Conservation (phyloP, 2,797 vertebrate genomes). For the Etheostoma nigrum region DNA sequence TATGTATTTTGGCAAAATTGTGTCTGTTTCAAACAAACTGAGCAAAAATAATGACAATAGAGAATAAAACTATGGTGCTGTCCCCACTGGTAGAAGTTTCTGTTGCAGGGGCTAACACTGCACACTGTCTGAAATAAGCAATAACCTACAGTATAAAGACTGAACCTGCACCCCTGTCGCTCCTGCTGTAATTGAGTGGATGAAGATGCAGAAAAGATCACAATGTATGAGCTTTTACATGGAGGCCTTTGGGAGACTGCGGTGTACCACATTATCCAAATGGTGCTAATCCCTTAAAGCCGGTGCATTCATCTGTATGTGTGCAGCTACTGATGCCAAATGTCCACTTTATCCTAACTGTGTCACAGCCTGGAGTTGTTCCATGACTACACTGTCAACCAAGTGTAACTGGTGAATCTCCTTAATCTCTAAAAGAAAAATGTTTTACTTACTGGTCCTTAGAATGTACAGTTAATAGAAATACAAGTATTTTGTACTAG, state of each 20-base stretch:
- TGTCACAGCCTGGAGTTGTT: conserved; percentile 13
- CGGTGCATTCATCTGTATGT: conserved; percentile 12
- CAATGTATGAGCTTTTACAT: not conserved
- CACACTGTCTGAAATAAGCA: not conserved
- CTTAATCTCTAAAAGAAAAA: not conserved
- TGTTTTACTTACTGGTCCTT: not conserved
- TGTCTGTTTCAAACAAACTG: not conserved
- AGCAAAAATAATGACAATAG: not conserved
- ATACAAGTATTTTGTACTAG: not conserved
- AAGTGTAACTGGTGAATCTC: not conserved
- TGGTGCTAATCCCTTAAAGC: conserved; percentile 40
- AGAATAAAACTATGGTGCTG: not conserved
- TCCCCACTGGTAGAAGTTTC: not conserved
- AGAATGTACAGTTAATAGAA: not conserved
- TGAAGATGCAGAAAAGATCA: not conserved
- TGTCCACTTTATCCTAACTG: conserved; percentile 4
- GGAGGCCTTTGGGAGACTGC: conserved; percentile 14
- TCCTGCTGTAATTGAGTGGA: not conserved
- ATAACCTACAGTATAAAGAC: not conserved
- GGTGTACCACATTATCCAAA: conserved; percentile 6
- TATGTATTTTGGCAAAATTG: not conserved
- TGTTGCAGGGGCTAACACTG: not conserved
- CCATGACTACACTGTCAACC: not conserved
- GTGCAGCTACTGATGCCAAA: conserved; percentile 17
- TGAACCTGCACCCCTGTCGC: not conserved